A percentile compares a stretch with the other conserved stretches of the same genome.
These are phyloP conservation scores for Tarsius wallacei DNA, from an alignment of 2,797 vertebrate genomes.

Conservation along the genomic window DNA sequence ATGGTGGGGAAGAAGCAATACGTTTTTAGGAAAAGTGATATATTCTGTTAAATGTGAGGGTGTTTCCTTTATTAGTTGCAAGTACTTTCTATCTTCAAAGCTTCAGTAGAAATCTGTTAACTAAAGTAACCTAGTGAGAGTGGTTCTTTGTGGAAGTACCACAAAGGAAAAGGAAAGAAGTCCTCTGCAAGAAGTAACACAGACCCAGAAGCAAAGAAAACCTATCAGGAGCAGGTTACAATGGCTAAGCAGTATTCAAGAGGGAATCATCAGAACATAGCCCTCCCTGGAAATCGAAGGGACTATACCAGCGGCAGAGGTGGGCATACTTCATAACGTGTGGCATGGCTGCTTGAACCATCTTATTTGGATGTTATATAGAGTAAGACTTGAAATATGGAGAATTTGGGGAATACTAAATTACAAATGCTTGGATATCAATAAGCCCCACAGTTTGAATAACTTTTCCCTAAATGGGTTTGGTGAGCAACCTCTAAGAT, in stretches of 20 bases:
- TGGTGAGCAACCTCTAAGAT: not conserved
- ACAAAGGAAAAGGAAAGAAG: constrained; percentile 24
- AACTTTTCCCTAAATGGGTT: not conserved
- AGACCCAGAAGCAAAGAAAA: constrained; percentile 33
- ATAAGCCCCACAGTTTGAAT: not conserved
- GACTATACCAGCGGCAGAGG: not conserved
- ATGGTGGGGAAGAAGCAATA: not conserved
- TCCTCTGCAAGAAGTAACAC: not conserved
- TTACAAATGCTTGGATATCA: not conserved
- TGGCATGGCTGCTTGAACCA: not conserved
- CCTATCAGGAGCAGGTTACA: not conserved
- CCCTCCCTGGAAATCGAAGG: not conserved
- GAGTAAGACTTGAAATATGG: not conserved
- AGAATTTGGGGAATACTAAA: not conserved
- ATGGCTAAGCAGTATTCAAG: not conserved
- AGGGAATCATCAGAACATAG: not conserved
- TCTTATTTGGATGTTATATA: not conserved
- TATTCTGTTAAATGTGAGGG: not conserved
- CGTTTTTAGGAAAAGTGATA: not conserved
- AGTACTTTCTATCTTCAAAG: not conserved
- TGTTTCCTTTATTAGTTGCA: not conserved
- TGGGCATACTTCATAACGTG: not conserved
- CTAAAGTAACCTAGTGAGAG: not conserved
- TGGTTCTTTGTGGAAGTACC: not conserved
- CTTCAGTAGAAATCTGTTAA: not conserved